A percentile compares a stretch with the other conserved stretches of the same genome.
phyloP scores from a whole-genome alignment of 2,113 vertebrate genomes.

The Micronycteris hirsuta region DNA sequence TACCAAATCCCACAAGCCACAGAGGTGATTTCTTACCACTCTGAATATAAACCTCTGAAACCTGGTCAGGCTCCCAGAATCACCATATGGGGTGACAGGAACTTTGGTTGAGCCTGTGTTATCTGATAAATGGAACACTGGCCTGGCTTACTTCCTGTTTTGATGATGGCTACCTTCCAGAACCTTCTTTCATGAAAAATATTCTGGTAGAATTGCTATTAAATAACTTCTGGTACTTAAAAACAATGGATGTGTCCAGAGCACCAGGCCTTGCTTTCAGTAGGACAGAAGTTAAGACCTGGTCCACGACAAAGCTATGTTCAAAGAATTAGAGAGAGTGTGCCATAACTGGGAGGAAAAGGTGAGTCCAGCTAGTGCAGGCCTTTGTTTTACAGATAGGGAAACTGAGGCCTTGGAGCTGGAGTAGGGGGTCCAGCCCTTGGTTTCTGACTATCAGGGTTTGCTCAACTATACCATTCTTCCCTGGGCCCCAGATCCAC shows the following conservation, averaged over 20 bases:
- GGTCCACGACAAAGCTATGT: not conserved
- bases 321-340: not conserved
- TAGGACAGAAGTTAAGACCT: not conserved
- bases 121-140: conserved; percentile 50
- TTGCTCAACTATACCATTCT: not conserved
- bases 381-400: not conserved
- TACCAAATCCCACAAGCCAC: conserved; percentile 41
- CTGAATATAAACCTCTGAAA: conserved; percentile 31
- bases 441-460: not conserved
- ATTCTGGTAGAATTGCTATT: conserved; percentile 22
- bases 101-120: conserved; percentile 23
- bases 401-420: not conserved
- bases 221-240: conserved; percentile 23
- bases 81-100: conserved; percentile 34
- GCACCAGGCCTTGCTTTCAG: not conserved
- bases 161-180: conserved; percentile 55
- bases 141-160: conserved; percentile 52
- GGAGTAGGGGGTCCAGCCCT: not conserved
- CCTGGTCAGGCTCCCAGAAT: conserved; percentile 29
- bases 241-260: not conserved
- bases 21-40: conserved; percentile 35
- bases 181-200: conserved; percentile 43
- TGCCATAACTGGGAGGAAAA: not conserved
- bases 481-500: not conserved
- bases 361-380: not conserved